phyloP scores from a whole-genome alignment of 2,797 vertebrate genomes.

The Syngnathus acus region DNA sequence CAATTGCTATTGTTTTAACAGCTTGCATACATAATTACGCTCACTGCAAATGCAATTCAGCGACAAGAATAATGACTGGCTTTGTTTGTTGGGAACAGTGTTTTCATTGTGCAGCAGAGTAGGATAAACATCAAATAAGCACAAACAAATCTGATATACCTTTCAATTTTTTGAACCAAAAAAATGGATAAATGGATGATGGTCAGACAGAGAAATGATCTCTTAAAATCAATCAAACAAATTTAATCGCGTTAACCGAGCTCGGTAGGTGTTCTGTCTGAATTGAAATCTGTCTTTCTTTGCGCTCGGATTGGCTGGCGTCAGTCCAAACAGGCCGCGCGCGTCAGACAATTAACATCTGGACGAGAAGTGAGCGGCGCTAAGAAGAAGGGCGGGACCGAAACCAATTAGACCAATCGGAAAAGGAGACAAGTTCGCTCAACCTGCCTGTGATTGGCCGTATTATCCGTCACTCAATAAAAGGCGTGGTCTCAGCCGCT shows the following conservation, averaged over 20 bases:
- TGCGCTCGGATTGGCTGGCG: constrained; percentile 43
- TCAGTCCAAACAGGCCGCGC: not conserved
- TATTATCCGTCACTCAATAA: constrained; percentile 15
- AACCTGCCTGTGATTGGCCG: constrained; percentile 38
- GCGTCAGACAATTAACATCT: constrained; percentile 52
- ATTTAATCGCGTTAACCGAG: too few relatives aligned
- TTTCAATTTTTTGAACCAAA: too few relatives aligned
- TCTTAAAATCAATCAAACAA: too few relatives aligned
- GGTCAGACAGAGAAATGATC: too few relatives aligned
- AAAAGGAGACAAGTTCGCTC: not conserved
- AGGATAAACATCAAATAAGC: not conserved
- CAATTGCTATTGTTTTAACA: not conserved
- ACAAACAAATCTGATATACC: too few relatives aligned
- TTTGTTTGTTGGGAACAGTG: too few relatives aligned
- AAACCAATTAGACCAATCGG: constrained; percentile 27
- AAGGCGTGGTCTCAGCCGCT: constrained; percentile 49
- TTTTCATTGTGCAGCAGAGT: not conserved
- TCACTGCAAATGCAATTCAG: not conserved
- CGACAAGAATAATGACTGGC: not conserved
- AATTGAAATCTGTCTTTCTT: not conserved
- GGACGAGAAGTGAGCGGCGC: constrained; percentile 39
- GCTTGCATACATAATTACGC: not conserved
- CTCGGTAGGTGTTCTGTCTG: too few relatives aligned
- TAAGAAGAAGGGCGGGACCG: constrained; percentile 2
- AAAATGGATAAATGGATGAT: too few relatives aligned